Base-by-base conservation (phyloP, 2,888 invertebrate species). In the Argynnis bischoffii region DNA sequence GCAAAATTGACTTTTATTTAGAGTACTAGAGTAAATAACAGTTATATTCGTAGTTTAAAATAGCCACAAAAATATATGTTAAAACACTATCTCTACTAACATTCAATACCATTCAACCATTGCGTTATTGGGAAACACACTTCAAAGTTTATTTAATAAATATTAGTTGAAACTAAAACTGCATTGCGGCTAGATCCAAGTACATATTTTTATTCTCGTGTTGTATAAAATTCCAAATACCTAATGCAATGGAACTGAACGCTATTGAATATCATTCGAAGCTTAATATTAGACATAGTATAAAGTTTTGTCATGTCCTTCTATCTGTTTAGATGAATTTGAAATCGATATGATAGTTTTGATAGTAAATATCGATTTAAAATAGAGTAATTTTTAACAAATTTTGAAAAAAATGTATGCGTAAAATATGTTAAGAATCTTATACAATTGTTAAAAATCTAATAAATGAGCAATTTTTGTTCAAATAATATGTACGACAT, bases 141-240 rank as follows among this genome's bases (percentile, higher is more conserved):
- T 64, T 6, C 26, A 13, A 16, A 60, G 35, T 51, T 35, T 60
- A 60, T 60, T 60, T 60, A 60, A 35, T 60, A 60, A 50, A 60
- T 60, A 51, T 51, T n/a, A 60, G n/a, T 60, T 60, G 16, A 51
- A 60, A 56, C 26, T 54, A 16, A 51, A 56, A 55, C 63, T 63
- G 57, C 53, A 63, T 56, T 63, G 63, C 57, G 67, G 41, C n/a
- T 48, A 35, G 16, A 64, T 26, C 63, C 51, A 16, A n/a, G 18
- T 16, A 18, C 16, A 16, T 56, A 67, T 63, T 63, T 67, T 55
- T 63, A 51, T 54, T 63, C 48, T 16, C 26, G 18, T 63, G 47
- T 57, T 60, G 47, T 47, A 67, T 51, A 41, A 41, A 41, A 63
- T 67, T 67, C 63, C 55, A 56, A 56, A 63, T 55, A 56, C 46